phyloP scores from a whole-genome alignment of 2,888 invertebrate genomes.

The Xylophagus ater region DNA sequence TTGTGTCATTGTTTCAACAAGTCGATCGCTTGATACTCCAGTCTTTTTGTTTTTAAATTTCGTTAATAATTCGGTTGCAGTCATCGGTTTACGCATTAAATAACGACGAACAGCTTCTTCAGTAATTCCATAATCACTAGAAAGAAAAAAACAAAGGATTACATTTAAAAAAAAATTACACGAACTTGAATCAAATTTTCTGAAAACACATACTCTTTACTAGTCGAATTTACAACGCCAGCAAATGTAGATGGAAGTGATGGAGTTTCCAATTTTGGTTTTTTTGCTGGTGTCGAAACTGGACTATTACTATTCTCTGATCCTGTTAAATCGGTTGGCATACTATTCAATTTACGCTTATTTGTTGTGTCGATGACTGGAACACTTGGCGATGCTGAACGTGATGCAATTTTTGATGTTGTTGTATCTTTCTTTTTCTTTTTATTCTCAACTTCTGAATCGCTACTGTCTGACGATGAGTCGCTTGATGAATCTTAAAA shows the following conservation, averaged over 20 bases:
- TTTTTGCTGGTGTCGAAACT: conserved; percentile 35
- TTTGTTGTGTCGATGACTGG: conserved; percentile 22
- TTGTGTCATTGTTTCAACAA: conserved; percentile 88
- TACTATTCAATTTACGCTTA: conserved; percentile 33
- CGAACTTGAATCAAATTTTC: neutral
- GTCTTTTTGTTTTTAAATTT: conserved; percentile 93
- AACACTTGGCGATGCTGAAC: conserved; percentile 40
- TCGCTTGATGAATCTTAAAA: conserved; percentile 54
- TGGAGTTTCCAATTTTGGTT: conserved; percentile 31
- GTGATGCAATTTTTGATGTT: conserved; percentile 38
- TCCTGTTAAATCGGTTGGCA: conserved; percentile 36
- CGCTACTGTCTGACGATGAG: conserved; percentile 57
- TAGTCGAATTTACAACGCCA: conserved; percentile 32
- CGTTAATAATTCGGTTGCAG: conserved; percentile 86
- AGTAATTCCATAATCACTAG: conserved; percentile 77
- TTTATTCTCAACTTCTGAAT: conserved; percentile 57
- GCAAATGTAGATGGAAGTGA: conserved; percentile 36
- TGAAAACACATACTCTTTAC: conserved; percentile 30
- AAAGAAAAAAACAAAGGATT: conserved; percentile 25
- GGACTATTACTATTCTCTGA: conserved; percentile 38
- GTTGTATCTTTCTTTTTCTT: conserved; percentile 42
- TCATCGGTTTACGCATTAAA: conserved; percentile 93
- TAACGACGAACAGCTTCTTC: conserved; percentile 93
- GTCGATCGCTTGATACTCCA: conserved; percentile 77
- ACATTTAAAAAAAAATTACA: conserved; percentile 3